Base-by-base conservation (phyloP, 2,888 invertebrate genomes). In the Eucera pruinosa region DNA sequence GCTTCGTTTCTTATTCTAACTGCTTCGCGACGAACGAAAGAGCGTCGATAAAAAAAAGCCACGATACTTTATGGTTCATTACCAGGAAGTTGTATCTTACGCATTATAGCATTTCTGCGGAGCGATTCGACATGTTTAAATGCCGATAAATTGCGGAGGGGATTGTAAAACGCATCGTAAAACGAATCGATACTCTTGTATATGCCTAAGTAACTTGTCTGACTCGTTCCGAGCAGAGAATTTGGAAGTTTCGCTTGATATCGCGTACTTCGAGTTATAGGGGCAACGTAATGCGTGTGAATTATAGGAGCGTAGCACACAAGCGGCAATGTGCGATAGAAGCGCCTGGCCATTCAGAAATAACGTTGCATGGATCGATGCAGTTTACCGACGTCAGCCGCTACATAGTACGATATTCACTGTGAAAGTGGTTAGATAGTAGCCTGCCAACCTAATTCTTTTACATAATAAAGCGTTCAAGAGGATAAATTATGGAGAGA, bases 311-410 rank as follows among this genome's bases (percentile, higher is more conserved):
- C 11, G 33, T 9, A 2, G 36, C 3, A 6, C 7, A 23, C 6
- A n/a, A 25, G 23, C 20, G 55, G 50, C 45, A 33, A 50, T 43
- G 7, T 4, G 39, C 33, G 33, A 57, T 57, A 66, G 54, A 67
- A 57, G 50, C 41, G 43, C n/a, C 23, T 20, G 33, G 50, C 41
- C 54, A 72, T 68, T 68, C 33, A 41, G 60, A 66, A 73, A 58
- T 62, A 57, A 74, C 70, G 65, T n/a, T 41, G n/a, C 52, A 30
- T 41, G 47, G 47, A 58, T 75, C 75, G 72, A 75, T 75, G 50
- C 47, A 41, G 73, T 60, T 72, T 50, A 30, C 33, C 57, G 67
- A 67, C 67, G 67, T 60, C 58, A 60, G 47, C 27, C 25, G 9
- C n/a, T n/a, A n/a, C n/a, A n/a, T n/a, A n/a, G 39, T 45, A 27